These are phyloP conservation scores for Garra rufa DNA, from an alignment of 2,113 vertebrate species.

Conservation along the genomic window DNA sequence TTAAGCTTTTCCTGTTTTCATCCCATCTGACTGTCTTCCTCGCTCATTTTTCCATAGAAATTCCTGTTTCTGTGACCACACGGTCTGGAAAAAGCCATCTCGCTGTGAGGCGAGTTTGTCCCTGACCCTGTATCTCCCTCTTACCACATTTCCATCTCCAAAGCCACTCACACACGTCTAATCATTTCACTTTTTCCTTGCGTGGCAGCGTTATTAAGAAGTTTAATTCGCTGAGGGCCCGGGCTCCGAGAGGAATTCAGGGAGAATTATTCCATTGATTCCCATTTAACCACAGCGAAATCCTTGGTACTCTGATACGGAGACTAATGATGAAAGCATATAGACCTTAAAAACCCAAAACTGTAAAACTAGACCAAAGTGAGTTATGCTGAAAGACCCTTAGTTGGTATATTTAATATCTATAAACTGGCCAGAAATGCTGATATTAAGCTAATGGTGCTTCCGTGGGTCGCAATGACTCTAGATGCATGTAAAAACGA, in stretches of 20 bases:
- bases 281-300: conserved; percentile 71
- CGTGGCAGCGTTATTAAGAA: conserved; percentile 79
- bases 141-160: conserved; percentile 83
- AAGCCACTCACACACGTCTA: conserved; percentile 79
- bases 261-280: conserved; percentile 79
- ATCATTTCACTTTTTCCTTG: conserved; percentile 82
- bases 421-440: background rate
- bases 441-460: conserved; percentile 2
- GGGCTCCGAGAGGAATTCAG: conserved; percentile 76
- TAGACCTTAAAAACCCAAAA: conserved; percentile 54
- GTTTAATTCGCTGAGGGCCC: conserved; percentile 79
- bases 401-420: background rate
- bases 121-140: conserved; percentile 81
- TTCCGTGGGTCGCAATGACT: background rate
- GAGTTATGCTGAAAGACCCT: background rate
- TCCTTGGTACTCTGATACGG: conserved; percentile 68
- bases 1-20: conserved; percentile 3
- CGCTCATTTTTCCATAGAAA: conserved; percentile 57
- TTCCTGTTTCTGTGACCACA: conserved; percentile 57
- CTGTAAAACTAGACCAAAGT: background rate
- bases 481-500: background rate
- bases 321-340: conserved; percentile 75
- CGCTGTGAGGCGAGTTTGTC: conserved; percentile 79
- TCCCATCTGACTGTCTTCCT: conserved; percentile 32
- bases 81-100: conserved; percentile 80